Base-by-base conservation (phyloP, 2,888 invertebrate species). In the Tenthredo scrophulariae region DNA sequence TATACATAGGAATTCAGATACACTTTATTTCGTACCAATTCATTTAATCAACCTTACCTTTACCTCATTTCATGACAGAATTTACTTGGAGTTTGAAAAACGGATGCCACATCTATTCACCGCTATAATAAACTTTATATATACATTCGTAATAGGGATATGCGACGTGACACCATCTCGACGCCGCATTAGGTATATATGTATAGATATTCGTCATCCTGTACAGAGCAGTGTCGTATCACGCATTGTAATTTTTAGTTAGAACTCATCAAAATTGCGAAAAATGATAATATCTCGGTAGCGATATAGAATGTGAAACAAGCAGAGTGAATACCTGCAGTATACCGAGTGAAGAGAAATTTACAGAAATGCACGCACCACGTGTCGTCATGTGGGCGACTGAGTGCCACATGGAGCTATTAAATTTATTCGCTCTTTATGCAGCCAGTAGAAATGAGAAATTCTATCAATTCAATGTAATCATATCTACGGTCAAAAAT, bases 361-460 rank as follows among this genome's bases (percentile, higher is more conserved):
- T 72, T 22, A 37, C n/a, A 75, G 6, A 75, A 75, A 75, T 74
- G n/a, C 37, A 26, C 46, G 18, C 22, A 46, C 43, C 75, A 46
- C 75, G 46, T 75, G 75, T 75, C 43, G 26, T 26, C 75, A 75
- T 75, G 75, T 75, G 46, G 75, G 75, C 75, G 29, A 46, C 46
- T 7, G 40, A 75, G 4, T 75, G 37, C 43, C 75, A 75, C 75
- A 75, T 75, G 75, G 75, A 75, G 46, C 29, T 40, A 37, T 50
- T 46, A 29, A 75, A 46, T 75, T 75, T 54, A 54, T 54, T 54
- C 54, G 54, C 54, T 54, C 54, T 54, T 54, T n/a, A 54, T 1
- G 2, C 18, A 54, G 54, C 54, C n/a, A 54, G n/a, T 54, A n/a
- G n/a, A 54, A 5, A 50, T n/a, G 50, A n/a, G 50, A 50, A n/a